Conservation (phyloP, 2,888 invertebrate species). For the Chrysina gloriosa region DNA sequence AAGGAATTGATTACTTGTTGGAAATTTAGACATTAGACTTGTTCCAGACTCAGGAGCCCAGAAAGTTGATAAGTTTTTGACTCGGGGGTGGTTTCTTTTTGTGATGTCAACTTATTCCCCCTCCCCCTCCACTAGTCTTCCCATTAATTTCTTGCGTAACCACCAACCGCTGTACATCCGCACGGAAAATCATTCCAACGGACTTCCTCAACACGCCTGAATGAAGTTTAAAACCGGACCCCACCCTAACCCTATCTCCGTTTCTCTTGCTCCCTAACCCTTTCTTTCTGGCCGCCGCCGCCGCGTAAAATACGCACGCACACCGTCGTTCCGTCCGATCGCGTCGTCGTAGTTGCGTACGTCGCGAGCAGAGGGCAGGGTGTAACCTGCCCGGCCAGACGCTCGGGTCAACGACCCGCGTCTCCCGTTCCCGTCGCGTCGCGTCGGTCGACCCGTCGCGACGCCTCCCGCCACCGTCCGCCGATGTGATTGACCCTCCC, state of each 20-base stretch:
- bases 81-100: no score
- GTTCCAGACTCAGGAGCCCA: no score
- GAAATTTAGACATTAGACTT: no score
- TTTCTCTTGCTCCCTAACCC: no score
- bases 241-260: no score
- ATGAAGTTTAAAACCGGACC: not conserved
- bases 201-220: not conserved
- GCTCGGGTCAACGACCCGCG: slow-evolving; percentile 53
- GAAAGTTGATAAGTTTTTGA: no score
- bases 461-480: slow-evolving; percentile 38
- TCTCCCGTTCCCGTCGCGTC: slow-evolving; percentile 50
- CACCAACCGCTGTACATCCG: not conserved
- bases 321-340: slow-evolving; percentile 38
- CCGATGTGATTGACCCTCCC: no score
- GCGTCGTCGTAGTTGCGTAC: slow-evolving; percentile 23
- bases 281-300: not conserved
- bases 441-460: slow-evolving; percentile 52
- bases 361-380: no score
- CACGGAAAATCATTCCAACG: no score
- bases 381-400: slow-evolving; percentile 54
- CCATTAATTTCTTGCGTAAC: no score
- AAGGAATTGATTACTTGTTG: no score
- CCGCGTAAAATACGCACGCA: not conserved
- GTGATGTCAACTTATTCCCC: not conserved
- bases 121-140: no score